These are phyloP conservation scores for Caenorhabditis sp. DNA, from an alignment of 2,888 invertebrate genomes.

Conservation along the genomic window DNA sequence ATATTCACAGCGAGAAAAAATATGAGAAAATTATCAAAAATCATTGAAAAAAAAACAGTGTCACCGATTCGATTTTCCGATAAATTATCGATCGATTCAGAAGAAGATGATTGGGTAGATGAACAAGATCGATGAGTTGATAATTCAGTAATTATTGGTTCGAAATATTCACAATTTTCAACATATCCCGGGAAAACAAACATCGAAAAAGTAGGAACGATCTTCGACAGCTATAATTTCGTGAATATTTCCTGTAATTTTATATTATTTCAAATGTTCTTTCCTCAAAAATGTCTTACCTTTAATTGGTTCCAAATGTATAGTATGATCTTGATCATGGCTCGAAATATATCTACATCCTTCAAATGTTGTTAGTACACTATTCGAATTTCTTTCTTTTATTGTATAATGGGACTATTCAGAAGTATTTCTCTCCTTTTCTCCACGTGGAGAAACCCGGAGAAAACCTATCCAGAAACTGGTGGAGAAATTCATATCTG, in stretches of 20 bases:
- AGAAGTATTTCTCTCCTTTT: no score
- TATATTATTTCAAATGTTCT: no score
- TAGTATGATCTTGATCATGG: neutral
- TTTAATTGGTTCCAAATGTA: conserved; percentile 7
- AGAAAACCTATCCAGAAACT: no score
- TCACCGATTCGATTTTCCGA: neutral
- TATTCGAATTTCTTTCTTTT: neutral
- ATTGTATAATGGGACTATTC: no score
- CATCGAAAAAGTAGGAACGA: conserved; percentile 61
- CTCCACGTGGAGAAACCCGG: no score
- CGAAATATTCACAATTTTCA: neutral
- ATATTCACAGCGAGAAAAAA: no score
- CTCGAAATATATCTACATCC: conserved; percentile 29
- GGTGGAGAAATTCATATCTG: no score
- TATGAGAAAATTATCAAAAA: neutral
- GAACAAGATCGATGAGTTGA: neutral
- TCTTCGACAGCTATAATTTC: conserved; percentile 47
- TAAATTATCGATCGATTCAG: neutral
- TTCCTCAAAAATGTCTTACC: conserved; percentile 10
- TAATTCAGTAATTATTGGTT: neutral
- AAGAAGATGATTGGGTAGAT: neutral
- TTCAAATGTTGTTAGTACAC: conserved; percentile 37
- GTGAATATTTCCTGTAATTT: conserved; percentile 34
- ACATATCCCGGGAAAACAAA: conserved; percentile 55
- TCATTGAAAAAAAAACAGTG: neutral